Conservation (phyloP, 2,888 invertebrate species). For the Lordiphosa fenestrarum region DNA sequence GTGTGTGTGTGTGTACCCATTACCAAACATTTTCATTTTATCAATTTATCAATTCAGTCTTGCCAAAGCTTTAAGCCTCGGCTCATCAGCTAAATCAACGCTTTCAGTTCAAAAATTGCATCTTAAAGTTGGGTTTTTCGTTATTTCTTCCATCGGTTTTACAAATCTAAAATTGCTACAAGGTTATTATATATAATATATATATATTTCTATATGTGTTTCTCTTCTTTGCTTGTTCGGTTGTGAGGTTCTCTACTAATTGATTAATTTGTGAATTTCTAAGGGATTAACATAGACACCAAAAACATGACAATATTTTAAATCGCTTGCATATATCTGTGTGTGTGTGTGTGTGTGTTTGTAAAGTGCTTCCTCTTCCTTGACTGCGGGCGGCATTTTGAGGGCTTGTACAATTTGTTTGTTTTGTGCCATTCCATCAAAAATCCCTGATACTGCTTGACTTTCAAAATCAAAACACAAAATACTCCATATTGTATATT, state of each 20-base stretch:
- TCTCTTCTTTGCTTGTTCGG: slow-evolving; percentile 31
- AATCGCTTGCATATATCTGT: slow-evolving; percentile 19
- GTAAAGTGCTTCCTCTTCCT: slow-evolving; percentile 30
- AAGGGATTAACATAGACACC: slow-evolving; percentile 71
- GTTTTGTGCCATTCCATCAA: slow-evolving; percentile 44
- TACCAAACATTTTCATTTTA: slow-evolving; percentile 52
- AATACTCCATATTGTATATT: slow-evolving; percentile 41
- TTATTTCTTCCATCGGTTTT: slow-evolving; percentile 5
- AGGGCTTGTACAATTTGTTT: slow-evolving; percentile 11
- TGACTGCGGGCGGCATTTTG: slow-evolving; percentile 32
- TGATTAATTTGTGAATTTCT: slow-evolving; percentile 55
- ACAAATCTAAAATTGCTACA: slow-evolving; percentile 50
- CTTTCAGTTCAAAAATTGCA: slow-evolving; percentile 48
- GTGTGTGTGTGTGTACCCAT: slow-evolving; percentile 54
- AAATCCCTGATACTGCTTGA: slow-evolving; percentile 74
- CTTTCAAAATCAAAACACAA: slow-evolving; percentile 34
- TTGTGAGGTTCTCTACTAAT: slow-evolving; percentile 32
- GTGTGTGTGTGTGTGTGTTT: slow-evolving; percentile 25
- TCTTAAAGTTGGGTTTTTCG: slow-evolving; percentile 44
- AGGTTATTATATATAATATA: slow-evolving; percentile 30
- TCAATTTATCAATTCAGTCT: slow-evolving; percentile 60
- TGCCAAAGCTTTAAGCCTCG: slow-evolving; percentile 50
- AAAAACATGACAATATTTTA: slow-evolving; percentile 65
- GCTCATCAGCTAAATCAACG: slow-evolving; percentile 40
- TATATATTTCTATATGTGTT: slow-evolving; percentile 37